Evolutionary conservation across 2,888 invertebrate species (phyloP).

Genomic region (Protophormia terraenovae): DNA sequence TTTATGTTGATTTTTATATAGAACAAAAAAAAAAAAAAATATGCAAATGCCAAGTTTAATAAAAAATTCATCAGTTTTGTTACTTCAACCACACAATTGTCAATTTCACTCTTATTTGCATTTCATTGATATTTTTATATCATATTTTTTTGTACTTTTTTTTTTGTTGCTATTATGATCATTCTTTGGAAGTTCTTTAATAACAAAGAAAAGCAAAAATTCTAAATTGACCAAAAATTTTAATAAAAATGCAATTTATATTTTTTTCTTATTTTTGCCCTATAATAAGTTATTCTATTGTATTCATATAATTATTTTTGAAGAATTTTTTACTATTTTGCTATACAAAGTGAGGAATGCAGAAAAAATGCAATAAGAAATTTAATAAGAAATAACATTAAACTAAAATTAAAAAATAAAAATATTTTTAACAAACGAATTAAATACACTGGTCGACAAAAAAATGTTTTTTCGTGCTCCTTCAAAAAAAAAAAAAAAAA

Average conservation of each 20-base stretch:
- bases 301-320: not conserved
- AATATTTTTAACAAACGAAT: too few species aligned
- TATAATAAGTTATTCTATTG: not conserved
- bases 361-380: too few species aligned
- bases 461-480: too few species aligned
- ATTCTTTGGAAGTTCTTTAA: not conserved
- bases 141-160: not conserved
- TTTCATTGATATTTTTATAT: conserved; percentile 20
- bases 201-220: not conserved
- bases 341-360: too few species aligned
- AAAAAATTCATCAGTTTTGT: conserved; percentile 28
- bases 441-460: too few species aligned
- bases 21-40: too few species aligned
- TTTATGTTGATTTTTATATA: too few species aligned
- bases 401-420: too few species aligned
- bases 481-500: too few species aligned
- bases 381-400: too few species aligned
- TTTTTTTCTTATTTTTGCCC: not conserved
- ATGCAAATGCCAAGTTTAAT: conserved; percentile 2
- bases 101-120: conserved; percentile 38
- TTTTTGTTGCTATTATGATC: not conserved
- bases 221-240: conserved; percentile 15
- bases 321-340: not conserved
- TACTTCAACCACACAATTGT: conserved; percentile 13
- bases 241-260: conserved; percentile 4